These are phyloP conservation scores for Chrysodeixis includens DNA, from an alignment of 2,888 invertebrate genomes.

Conservation along the genomic window DNA sequence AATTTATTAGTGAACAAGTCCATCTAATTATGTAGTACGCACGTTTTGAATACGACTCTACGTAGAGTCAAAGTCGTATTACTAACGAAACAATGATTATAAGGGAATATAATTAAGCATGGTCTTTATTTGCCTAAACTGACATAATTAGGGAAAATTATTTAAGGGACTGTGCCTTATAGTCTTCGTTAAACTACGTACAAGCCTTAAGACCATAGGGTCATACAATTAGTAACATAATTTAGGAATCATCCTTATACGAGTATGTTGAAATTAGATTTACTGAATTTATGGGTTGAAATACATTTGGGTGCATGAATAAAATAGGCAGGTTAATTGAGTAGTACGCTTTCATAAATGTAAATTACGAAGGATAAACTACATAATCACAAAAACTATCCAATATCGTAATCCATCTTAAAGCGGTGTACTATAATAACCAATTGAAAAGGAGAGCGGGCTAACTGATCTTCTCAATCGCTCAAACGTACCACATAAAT, in stretches of 20 bases:
- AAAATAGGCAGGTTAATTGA: too few species aligned
- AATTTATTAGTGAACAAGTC: slow-evolving; percentile 50
- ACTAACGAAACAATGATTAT: slow-evolving; percentile 16
- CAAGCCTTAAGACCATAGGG: neutral
- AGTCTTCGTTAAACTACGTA: neutral
- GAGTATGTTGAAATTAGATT: too few species aligned
- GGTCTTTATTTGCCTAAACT: slow-evolving; percentile 12
- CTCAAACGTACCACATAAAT: too few species aligned
- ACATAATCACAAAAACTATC: too few species aligned
- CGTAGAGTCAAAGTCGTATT: neutral
- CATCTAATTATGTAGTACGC: slow-evolving; percentile 28
- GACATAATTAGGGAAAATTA: slow-evolving; percentile 6
- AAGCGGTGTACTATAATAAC: too few species aligned
- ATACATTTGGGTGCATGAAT: too few species aligned
- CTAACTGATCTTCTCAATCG: too few species aligned
- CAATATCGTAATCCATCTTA: too few species aligned
- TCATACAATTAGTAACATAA: neutral
- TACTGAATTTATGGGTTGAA: too few species aligned
- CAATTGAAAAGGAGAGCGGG: too few species aligned
- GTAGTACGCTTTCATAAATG: too few species aligned
- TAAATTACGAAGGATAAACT: too few species aligned
- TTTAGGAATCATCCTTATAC: neutral
- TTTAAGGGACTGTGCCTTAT: slow-evolving; percentile 5
- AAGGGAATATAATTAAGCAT: slow-evolving; percentile 14
- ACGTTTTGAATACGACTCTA: slow-evolving; percentile 7